These are phyloP conservation scores for Chiridota heheva DNA, from an alignment of 35 echinoderm and acorn worm species.

Conservation along the genomic window DNA sequence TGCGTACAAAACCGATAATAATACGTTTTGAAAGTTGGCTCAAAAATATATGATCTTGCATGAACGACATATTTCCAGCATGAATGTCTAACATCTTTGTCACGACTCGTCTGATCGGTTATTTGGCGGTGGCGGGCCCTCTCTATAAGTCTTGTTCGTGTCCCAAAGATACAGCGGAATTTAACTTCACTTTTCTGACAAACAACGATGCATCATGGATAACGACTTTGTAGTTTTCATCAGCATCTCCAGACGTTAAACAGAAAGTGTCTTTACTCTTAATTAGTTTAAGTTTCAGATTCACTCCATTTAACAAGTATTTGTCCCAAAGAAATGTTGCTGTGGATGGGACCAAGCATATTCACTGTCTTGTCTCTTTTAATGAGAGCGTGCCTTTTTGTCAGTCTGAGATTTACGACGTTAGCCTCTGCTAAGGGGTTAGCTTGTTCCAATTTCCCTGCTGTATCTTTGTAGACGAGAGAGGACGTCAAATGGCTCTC, in stretches of 20 bases:
- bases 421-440: constrained; percentile 20
- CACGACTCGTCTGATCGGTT: constrained; percentile 48
- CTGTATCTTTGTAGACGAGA: constrained; percentile 75
- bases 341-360: constrained; percentile 65
- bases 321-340: constrained; percentile 67
- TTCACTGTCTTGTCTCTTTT: constrained; percentile 40
- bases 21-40: constrained; percentile 30
- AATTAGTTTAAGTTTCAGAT: constrained; percentile 41
- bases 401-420: constrained; percentile 33
- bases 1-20: constrained; percentile 4
- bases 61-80: constrained; percentile 47
- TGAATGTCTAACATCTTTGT: constrained; percentile 40
- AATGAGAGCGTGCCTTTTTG: constrained; percentile 30
- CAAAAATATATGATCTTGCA: constrained; percentile 42
- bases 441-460: constrained; percentile 28
- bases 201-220: constrained; percentile 24
- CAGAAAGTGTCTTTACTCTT: constrained; percentile 33
- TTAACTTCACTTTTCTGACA: constrained; percentile 41
- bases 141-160: no score
- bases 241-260: constrained; percentile 33
- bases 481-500: constrained; percentile 36
- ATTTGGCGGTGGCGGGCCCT: constrained; percentile 65
- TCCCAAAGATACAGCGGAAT: constrained; percentile 11
- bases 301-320: constrained; percentile 45
- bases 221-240: constrained; percentile 8